Conservation (phyloP, 2,888 invertebrate species). For the Nebria brevicollis region DNA sequence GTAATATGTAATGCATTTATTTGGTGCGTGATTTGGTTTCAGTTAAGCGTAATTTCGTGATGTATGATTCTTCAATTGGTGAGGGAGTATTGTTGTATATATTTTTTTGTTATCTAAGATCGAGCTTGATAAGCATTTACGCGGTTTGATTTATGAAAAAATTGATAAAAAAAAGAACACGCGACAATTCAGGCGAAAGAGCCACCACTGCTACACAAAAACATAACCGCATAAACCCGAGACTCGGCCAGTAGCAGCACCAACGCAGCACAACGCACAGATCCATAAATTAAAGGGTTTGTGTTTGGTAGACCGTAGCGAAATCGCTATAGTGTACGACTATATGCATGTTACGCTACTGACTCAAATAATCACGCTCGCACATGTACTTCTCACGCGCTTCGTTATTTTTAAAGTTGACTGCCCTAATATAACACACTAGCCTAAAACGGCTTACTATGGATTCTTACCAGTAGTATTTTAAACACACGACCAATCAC, state of each 20-base stretch:
- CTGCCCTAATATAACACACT: neutral
- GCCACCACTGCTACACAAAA: neutral
- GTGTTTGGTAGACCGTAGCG: neutral
- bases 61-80: neutral
- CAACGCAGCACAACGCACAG: neutral
- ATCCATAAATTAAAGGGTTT: constrained; percentile 1
- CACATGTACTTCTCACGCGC: neutral
- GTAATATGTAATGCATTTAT: neutral
- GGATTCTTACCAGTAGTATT: neutral
- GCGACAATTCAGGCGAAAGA: neutral
- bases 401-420: neutral
- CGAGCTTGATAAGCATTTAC: neutral
- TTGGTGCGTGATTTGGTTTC: neutral
- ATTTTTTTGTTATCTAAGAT: constrained; percentile 1
- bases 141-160: neutral
- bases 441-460: no score
- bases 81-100: neutral
- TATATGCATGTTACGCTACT: neutral
- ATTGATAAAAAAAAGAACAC: neutral
- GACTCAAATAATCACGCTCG: neutral
- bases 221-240: neutral
- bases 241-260: neutral
- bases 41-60: neutral
- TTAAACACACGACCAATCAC: neutral
- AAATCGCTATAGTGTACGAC: neutral